Percentiles rank a stretch among this genome's conserved stretches.
Evolutionary conservation across 2,113 vertebrate species (phyloP).

Genomic region (Hiodon alosoides): DNA sequence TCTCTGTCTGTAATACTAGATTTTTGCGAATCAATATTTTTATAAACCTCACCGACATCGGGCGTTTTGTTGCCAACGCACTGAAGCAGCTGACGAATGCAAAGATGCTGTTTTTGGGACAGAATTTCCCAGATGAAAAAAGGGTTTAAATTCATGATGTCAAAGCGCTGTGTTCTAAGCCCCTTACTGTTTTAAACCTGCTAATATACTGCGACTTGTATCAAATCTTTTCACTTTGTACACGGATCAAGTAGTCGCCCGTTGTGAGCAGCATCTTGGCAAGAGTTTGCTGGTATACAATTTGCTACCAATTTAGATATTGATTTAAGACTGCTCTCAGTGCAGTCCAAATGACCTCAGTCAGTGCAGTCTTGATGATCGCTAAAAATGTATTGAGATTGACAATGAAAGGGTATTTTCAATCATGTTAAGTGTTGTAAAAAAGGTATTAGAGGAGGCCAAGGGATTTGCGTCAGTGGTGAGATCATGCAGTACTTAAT

Average conservation of each 20-base stretch:
- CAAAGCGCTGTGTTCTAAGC: too few species aligned
- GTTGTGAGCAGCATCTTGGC: background rate
- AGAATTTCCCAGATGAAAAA: too few species aligned
- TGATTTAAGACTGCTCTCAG: constrained; percentile 10
- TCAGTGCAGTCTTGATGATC: constrained; percentile 2
- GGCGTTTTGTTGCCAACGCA: too few species aligned
- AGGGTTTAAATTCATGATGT: too few species aligned
- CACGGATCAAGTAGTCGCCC: background rate
- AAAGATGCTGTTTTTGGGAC: too few species aligned
- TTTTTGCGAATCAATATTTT: too few species aligned
- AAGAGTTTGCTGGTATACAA: background rate
- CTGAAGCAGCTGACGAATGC: too few species aligned
- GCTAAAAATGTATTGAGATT: constrained; percentile 6
- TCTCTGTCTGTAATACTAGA: too few species aligned
- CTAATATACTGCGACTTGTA: background rate
- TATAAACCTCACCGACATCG: too few species aligned
- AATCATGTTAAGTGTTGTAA: constrained; percentile 11
- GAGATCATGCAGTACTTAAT: constrained; percentile 12
- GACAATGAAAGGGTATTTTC: background rate
- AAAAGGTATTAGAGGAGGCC: background rate
- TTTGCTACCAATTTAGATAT: background rate
- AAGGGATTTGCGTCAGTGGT: constrained; percentile 3
- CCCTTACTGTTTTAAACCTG: too few species aligned
- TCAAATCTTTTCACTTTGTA: constrained; percentile 6
- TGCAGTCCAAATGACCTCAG: constrained; percentile 4